These are phyloP conservation scores for Drosophila sucinea DNA, from an alignment of 1,140 invertebrate genomes.

Conservation along the genomic window DNA sequence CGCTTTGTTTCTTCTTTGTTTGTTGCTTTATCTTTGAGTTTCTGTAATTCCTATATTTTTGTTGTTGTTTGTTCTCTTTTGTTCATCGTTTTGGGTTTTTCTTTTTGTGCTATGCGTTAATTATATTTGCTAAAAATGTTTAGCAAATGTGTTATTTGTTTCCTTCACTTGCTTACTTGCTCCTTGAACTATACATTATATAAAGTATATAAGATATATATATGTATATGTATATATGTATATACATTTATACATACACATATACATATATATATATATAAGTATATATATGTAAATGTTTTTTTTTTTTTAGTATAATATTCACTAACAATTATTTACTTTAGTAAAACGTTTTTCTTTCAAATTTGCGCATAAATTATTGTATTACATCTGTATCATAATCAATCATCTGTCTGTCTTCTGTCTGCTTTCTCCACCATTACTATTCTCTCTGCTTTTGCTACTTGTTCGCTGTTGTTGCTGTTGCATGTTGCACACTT, in stretches of 20 bases:
- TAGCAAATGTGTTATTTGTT: slow-evolving; percentile 55
- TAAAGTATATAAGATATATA: slow-evolving; percentile 54
- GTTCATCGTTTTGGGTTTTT: not conserved
- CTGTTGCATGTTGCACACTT: slow-evolving; percentile 14
- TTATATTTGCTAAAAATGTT: slow-evolving; percentile 65
- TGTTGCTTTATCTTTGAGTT: slow-evolving; percentile 54
- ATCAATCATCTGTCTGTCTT: not conserved
- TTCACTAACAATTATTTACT: slow-evolving; percentile 82
- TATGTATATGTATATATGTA: slow-evolving; percentile 47
- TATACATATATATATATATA: slow-evolving; percentile 23
- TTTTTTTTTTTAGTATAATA: slow-evolving; percentile 68
- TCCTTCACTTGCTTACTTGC: slow-evolving; percentile 47
- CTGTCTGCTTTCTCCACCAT: slow-evolving; percentile 23
- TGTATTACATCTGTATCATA: slow-evolving; percentile 58
- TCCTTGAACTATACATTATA: slow-evolving; percentile 74
- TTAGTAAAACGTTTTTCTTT: slow-evolving; percentile 72
- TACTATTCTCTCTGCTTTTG: slow-evolving; percentile 14
- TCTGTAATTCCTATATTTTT: slow-evolving; percentile 21
- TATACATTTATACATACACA: slow-evolving; percentile 28
- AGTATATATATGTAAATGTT: slow-evolving; percentile 35
- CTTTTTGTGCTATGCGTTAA: slow-evolving; percentile 63
- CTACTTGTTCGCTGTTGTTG: not conserved
- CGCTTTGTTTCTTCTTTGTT: slow-evolving; percentile 20
- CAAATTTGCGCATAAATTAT: slow-evolving; percentile 81
- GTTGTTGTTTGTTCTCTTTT: slow-evolving; percentile 37